Conservation (phyloP, 2,113 vertebrate genomes). For the Numenius arquata region DNA sequence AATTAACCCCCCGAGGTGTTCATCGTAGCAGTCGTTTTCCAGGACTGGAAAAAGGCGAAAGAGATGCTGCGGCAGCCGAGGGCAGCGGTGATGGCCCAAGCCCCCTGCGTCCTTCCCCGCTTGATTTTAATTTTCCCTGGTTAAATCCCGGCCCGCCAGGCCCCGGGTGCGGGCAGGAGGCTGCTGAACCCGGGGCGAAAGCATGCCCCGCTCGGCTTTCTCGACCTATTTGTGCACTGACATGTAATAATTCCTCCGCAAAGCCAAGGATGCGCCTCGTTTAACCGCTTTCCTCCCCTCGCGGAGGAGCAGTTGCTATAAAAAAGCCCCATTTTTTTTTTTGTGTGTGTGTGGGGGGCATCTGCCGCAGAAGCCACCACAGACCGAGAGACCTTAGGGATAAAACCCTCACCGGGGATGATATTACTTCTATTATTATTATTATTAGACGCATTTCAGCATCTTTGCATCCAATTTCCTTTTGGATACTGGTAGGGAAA, state of each 20-base stretch:
- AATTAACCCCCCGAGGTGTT: neutral
- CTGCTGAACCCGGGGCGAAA: neutral
- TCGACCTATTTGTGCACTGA: slow-evolving; percentile 73
- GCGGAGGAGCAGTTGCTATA: neutral
- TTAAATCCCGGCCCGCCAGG: neutral
- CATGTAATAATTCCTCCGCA: slow-evolving; percentile 42
- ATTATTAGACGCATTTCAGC: neutral
- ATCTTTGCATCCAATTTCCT: neutral
- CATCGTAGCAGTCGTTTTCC: neutral
- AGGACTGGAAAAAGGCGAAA: neutral
- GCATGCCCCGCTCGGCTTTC: neutral
- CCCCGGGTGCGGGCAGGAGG: neutral
- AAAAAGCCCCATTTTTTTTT: rapidly evolving
- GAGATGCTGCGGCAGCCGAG: neutral
- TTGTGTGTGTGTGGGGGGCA: rapidly evolving
- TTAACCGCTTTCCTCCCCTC: neutral
- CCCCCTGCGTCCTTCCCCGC: neutral
- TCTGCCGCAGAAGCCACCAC: neutral
- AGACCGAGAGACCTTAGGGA: neutral
- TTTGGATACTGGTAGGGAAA: neutral
- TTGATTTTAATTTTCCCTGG: neutral
- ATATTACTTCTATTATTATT: too few species aligned
- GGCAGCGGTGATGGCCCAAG: neutral
- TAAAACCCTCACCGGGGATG: neutral
- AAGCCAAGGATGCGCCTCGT: slow-evolving; percentile 1